Evolutionary conservation across 1,140 invertebrate genomes (phyloP), one percentile per base, ranked within the genome.

Genomic region (Pseudomyrmex concolor): DNA sequence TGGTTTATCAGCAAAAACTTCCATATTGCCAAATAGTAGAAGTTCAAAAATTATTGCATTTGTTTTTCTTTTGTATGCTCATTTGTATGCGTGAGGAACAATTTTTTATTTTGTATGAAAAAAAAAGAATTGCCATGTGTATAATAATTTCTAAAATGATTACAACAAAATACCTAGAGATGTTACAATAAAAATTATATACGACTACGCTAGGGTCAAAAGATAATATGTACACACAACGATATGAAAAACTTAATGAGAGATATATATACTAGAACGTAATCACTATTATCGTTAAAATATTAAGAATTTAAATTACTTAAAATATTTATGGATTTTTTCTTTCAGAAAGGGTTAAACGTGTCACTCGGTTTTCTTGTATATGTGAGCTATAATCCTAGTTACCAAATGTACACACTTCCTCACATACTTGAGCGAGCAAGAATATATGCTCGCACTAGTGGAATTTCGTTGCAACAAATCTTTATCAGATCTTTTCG

Each of bases 341-440:
- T 17, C n/a, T n/a, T 25, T 55, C 9, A 70, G 67, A 70, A 70
- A 70, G 67, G 50, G 67, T 70, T 70, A 55, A 25, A 70, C 67
- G 22, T 68, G 67, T 70, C 67, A 25, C 48, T 70, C 67, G 50
- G n/a, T 51, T n/a, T 68, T 13, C n/a, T 68, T 70, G 54, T 64
- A 43, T 43, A 43, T 43, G n/a, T 45, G 3, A 43, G 12, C 25
- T 64, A 64, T 34, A 34, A 64, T 70, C 67, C 50, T 70, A 57
- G 55, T 71, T 25, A 55, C 25, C 68, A 71, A 71, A 71, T 55
- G 68, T 71, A 71, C 68, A 71, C 51, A 71, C 68, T 71, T 71
- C 68, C 51, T 57, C 68, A 7, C 15, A 43, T 8, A 57, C 22
- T 57, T 57, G 9, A 4, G n/a, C 25, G 25, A 71, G 54, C 15